Base-by-base conservation (phyloP, 2,888 invertebrate genomes). In the Epirrhoe tristata region DNA sequence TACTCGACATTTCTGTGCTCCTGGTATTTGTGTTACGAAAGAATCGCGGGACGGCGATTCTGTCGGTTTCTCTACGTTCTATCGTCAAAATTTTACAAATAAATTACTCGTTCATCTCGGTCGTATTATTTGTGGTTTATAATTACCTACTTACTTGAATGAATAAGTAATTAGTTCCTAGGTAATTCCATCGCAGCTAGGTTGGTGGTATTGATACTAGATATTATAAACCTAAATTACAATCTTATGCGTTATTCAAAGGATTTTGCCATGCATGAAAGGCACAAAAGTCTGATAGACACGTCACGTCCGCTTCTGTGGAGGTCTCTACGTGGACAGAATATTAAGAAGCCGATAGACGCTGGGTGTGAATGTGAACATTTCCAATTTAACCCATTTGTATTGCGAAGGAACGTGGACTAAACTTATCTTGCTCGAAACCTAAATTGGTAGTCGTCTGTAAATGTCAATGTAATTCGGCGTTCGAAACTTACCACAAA, bases 21-120 rank as follows among this genome's bases (percentile, higher is more conserved):
- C 93, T 93, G 79, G 92, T 93, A 90, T 82, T 87, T 82, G 76
- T 82, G 88, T 91, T 90, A 90, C 91, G 90, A 90, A 91, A 92
- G 90, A 91, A 89, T 90, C 90, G 87, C 87, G 86, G 57, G 56
- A 55, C 17, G 56, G 32, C 82, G 85, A 82, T 82, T 86, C 83
- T 85, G 82, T 77, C 81, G 77, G 71, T 72, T 71, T 53, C 12
- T 6, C 6, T 54, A 54, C 24, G 14, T 54, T 36, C n/a, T 16
- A 24, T 36, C 7, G 31, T 43, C 24, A 43, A 43, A 7, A 36
- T 53, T 60, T 53, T 36, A 36, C 8, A 36, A 1, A 12, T 39
- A 39, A 8, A 51, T n/a, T 14, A 46, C 48, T 16, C 48, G 16
- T 16, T 48, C 6, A 0, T 6, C 16, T 48, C 12, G 36, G 14